Conservation (phyloP, 1,140 invertebrate genomes). For the Elysia chlorotica region DNA sequence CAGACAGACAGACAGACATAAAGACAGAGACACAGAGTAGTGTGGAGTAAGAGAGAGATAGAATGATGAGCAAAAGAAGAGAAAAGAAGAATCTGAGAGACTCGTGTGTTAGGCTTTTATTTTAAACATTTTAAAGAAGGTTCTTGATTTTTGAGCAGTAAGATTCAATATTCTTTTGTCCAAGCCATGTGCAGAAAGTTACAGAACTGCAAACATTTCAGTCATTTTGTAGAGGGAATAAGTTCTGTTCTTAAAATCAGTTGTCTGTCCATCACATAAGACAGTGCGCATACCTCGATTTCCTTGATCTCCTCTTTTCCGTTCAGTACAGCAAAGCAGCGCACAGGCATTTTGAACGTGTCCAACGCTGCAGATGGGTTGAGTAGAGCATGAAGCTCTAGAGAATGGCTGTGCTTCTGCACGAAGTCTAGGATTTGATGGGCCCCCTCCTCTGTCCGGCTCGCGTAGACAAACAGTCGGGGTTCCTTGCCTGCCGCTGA, state of each 20-base stretch:
- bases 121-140: neutral
- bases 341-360: constrained; percentile 73
- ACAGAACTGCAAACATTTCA: no score
- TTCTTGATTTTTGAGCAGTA: no score
- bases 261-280: neutral
- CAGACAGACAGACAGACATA: no score
- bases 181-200: no score
- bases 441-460: constrained; percentile 83
- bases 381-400: constrained; percentile 79
- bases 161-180: no score
- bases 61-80: no score
- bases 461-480: constrained; percentile 78
- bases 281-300: neutral
- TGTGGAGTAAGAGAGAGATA: no score
- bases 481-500: constrained; percentile 44
- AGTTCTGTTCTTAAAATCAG: no score
- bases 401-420: constrained; percentile 65
- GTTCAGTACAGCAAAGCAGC: constrained; percentile 78
- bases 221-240: no score
- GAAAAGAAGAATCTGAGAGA: no score
- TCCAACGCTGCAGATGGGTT: constrained; percentile 63
- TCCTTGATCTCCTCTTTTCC: neutral
- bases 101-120: no score
- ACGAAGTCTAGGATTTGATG: constrained; percentile 70
- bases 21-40: no score